Percentiles rank a stretch among this genome's conserved stretches.
phyloP scores from a whole-genome alignment of 2,113 vertebrate genomes.

The Platycercus adscitus region DNA sequence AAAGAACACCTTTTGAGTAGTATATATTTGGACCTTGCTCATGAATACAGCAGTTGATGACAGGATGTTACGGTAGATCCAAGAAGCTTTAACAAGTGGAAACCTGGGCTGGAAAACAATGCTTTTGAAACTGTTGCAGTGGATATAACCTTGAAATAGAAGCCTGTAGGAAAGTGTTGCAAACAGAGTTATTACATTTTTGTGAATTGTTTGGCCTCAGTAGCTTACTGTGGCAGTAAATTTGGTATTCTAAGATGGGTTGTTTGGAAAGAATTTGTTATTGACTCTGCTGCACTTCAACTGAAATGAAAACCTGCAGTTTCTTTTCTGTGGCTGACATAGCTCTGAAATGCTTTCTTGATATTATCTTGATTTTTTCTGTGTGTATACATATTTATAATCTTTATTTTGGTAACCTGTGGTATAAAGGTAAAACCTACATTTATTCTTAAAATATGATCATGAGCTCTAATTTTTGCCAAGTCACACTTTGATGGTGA shows the following conservation, averaged over 20 bases:
- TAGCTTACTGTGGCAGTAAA: neutral
- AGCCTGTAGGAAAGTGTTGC: neutral
- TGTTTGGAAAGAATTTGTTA: neutral
- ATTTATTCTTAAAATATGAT: neutral
- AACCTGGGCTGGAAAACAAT: neutral
- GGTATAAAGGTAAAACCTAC: neutral
- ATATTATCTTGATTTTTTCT: neutral
- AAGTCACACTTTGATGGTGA: neutral
- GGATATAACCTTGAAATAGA: neutral
- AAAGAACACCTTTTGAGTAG: neutral
- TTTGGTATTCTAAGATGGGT: neutral
- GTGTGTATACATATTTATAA: neutral
- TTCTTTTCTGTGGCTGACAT: neutral
- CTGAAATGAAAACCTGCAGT: neutral
- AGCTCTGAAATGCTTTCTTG: neutral
- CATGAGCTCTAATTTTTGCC: neutral
- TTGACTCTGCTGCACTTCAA: neutral
- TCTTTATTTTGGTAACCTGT: neutral
- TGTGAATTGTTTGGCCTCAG: neutral
- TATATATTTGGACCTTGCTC: neutral
- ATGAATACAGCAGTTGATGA: fast-evolving
- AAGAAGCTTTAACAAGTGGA: neutral
- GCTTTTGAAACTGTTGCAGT: neutral
- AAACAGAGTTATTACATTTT: neutral
- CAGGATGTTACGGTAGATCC: neutral